Conservation (phyloP, 2,113 vertebrate genomes). For the Chlorodrepanis virens region DNA sequence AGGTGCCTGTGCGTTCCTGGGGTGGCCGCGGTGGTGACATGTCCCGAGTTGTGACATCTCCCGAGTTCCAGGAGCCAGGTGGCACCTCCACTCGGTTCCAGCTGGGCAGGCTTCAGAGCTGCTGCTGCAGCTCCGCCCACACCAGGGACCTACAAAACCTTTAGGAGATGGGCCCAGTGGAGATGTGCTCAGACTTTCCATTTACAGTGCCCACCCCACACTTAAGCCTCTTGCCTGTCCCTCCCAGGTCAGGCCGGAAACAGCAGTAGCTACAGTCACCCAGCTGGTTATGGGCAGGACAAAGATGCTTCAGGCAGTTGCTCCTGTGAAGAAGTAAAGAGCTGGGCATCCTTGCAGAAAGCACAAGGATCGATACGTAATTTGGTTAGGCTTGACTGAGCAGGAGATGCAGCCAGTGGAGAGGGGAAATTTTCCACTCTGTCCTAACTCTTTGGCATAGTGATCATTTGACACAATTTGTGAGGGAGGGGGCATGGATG, state of each 20-base stretch:
- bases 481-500: background rate
- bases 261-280: background rate
- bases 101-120: background rate
- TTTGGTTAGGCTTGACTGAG: background rate
- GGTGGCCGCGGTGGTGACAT: background rate
- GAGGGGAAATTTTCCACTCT: constrained; percentile 38
- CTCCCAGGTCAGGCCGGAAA: background rate
- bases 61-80: background rate
- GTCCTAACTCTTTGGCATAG: background rate
- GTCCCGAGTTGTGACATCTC: background rate
- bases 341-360: background rate
- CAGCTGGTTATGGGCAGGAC: background rate
- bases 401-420: background rate
- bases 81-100: background rate
- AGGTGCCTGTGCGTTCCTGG: background rate
- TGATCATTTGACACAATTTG: background rate
- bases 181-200: background rate
- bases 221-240: background rate
- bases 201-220: background rate
- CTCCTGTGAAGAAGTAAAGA: background rate
- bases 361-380: background rate
- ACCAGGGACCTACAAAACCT: background rate
- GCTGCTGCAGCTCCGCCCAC: background rate
- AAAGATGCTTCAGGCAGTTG: background rate
- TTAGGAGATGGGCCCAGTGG: background rate